Percentiles rank a stretch among this genome's conserved stretches.
Evolutionary conservation across 2,113 vertebrate species (phyloP).

Genomic region (Azemiops feae): DNA sequence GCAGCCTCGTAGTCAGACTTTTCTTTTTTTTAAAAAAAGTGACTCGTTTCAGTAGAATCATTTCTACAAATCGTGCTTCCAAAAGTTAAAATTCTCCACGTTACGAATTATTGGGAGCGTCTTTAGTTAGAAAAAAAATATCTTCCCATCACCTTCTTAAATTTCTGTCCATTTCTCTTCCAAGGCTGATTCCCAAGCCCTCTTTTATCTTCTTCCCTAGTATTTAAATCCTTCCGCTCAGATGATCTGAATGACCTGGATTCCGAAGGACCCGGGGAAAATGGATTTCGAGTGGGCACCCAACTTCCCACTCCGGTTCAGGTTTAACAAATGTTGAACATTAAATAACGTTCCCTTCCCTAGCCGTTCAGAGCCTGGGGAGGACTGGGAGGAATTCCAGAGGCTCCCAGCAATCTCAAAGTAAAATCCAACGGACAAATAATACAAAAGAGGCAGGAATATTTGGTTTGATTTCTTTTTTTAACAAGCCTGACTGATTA

Average conservation of each 20-base stretch:
- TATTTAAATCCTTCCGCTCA: neutral
- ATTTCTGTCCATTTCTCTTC: neutral
- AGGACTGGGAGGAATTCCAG: neutral
- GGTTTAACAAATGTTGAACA: neutral
- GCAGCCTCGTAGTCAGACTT: neutral
- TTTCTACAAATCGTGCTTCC: neutral
- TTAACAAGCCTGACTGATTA: rapidly evolving
- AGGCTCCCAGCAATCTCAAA: neutral
- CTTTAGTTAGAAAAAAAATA: neutral
- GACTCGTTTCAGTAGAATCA: neutral
- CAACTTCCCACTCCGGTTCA: neutral
- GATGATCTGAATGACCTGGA: neutral
- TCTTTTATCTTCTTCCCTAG: neutral
- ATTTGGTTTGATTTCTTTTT: neutral
- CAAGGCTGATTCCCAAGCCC: too few species aligned
- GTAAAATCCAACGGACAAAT: neutral
- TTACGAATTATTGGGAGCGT: neutral
- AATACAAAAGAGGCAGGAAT: neutral
- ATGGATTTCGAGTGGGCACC: neutral
- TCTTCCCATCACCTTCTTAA: neutral
- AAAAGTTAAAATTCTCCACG: neutral
- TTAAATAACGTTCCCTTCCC: neutral
- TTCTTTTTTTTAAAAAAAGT: neutral
- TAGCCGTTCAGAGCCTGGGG: neutral
- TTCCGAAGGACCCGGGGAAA: neutral